Evolutionary conservation across 2,888 invertebrate genomes (phyloP).

Genomic region (Dermolepida albohirtum): DNA sequence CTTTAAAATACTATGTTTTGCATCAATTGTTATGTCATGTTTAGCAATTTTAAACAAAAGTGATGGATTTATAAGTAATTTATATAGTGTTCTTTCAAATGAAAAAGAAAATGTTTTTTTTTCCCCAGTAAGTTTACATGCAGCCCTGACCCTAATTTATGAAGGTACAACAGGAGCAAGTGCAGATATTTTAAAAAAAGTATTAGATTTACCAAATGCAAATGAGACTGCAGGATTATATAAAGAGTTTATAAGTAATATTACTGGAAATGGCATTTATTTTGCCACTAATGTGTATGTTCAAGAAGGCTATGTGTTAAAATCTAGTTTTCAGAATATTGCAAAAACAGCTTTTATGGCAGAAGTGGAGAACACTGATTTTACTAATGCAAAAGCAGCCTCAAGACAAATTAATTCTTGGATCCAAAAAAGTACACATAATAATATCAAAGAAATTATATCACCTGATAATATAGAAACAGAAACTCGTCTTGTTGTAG

Average conservation of each 20-base stretch:
- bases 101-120: slow-evolving; percentile 59
- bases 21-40: neutral
- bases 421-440: slow-evolving; percentile 82
- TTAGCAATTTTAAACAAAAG: neutral
- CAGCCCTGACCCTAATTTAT: slow-evolving; percentile 61
- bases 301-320: slow-evolving; percentile 67
- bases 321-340: slow-evolving; percentile 68
- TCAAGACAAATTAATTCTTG: slow-evolving; percentile 79
- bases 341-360: slow-evolving; percentile 74
- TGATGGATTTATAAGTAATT: neutral
- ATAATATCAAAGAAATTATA: slow-evolving; percentile 84
- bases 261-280: slow-evolving; percentile 70
- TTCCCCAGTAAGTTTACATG: slow-evolving; percentile 64
- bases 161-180: slow-evolving; percentile 62
- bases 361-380: slow-evolving; percentile 73
- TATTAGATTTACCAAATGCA: slow-evolving; percentile 50
- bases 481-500: slow-evolving; percentile 76
- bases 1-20: neutral
- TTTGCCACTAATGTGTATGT: slow-evolving; percentile 79
- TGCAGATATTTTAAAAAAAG: slow-evolving; percentile 54
- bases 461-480: slow-evolving; percentile 68
- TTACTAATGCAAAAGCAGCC: slow-evolving; percentile 68
- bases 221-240: slow-evolving; percentile 51
- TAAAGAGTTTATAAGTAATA: slow-evolving; percentile 52
- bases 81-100: neutral